Percentiles rank a stretch among this genome's conserved stretches.
Conservation (phyloP, 2,888 invertebrate genomes). For the Cephus pygmeus region DNA sequence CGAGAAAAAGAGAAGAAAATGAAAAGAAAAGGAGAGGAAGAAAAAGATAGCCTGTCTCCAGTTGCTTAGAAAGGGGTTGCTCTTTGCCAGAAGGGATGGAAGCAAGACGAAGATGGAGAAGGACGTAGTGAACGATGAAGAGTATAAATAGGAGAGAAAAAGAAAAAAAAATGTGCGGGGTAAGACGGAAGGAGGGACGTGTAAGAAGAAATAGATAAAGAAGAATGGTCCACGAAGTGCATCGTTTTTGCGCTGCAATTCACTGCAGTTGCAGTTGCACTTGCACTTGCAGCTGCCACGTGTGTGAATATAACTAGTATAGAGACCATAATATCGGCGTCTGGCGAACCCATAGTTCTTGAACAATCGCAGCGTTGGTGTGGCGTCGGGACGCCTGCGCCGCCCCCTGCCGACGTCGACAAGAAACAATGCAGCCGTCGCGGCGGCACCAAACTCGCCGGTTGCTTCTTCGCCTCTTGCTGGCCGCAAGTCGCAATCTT, state of each 20-base stretch:
- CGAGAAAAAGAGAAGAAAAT: constrained; percentile 71
- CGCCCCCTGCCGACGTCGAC: constrained; percentile 34
- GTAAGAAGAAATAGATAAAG: background rate
- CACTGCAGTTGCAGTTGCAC: constrained; percentile 50
- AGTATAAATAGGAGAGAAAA: background rate
- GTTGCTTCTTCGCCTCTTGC: background rate
- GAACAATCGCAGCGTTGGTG: background rate
- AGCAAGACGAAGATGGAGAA: background rate
- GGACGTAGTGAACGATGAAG: constrained; percentile 70
- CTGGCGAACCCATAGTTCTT: background rate
- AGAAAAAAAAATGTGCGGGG: background rate
- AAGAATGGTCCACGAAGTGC: constrained; percentile 42
- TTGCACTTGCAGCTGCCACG: constrained; percentile 13
- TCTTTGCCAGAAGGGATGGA: background rate
- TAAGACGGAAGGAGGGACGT: background rate
- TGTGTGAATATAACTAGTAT: background rate
- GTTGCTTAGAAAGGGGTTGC: background rate
- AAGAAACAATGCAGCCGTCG: constrained; percentile 58
- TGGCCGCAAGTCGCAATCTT: background rate
- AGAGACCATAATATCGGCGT: background rate
- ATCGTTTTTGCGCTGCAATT: constrained; percentile 43
- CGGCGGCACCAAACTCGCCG: constrained; percentile 32
- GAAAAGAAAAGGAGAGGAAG: background rate
- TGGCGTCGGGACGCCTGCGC: background rate
- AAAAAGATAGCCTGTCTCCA: background rate